Evolutionary conservation across 2,797 vertebrate genomes (phyloP).

Genomic region (Scleropages formosus): DNA sequence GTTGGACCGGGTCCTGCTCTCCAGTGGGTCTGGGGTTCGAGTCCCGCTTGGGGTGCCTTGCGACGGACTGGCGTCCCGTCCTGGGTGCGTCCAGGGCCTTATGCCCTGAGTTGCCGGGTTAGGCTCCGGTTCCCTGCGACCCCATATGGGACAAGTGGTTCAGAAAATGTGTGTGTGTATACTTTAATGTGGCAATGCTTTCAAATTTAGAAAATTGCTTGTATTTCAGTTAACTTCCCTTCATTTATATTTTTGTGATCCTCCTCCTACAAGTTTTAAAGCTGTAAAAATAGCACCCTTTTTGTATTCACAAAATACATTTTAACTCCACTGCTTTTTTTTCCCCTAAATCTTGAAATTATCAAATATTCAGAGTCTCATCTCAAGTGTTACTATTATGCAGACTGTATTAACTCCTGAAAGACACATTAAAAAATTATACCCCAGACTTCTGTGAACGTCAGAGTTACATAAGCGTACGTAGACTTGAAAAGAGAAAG

Average conservation of each 20-base stretch:
- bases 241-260: not conserved
- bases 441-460: conserved; percentile 45
- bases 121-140: too few species aligned
- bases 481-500: conserved; percentile 16
- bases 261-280: not conserved
- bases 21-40: too few species aligned
- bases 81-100: too few species aligned
- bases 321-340: conserved; percentile 33
- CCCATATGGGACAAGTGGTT: too few species aligned
- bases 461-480: conserved; percentile 54
- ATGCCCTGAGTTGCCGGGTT: too few species aligned
- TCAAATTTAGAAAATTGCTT: not conserved
- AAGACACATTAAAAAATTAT: conserved; percentile 59
- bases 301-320: conserved; percentile 13
- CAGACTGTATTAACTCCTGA: conserved; percentile 48
- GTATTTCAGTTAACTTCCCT: not conserved
- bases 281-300: not conserved
- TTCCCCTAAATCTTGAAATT: conserved; percentile 22
- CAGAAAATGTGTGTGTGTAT: too few species aligned
- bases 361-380: conserved; percentile 41
- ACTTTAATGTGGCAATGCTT: not conserved
- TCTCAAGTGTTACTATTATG: conserved; percentile 48
- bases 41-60: too few species aligned
- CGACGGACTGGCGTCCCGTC: too few species aligned
- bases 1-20: too few species aligned